These are phyloP conservation scores for Dioctria linearis DNA, from an alignment of 2,888 invertebrate species.

Conservation along the genomic window DNA sequence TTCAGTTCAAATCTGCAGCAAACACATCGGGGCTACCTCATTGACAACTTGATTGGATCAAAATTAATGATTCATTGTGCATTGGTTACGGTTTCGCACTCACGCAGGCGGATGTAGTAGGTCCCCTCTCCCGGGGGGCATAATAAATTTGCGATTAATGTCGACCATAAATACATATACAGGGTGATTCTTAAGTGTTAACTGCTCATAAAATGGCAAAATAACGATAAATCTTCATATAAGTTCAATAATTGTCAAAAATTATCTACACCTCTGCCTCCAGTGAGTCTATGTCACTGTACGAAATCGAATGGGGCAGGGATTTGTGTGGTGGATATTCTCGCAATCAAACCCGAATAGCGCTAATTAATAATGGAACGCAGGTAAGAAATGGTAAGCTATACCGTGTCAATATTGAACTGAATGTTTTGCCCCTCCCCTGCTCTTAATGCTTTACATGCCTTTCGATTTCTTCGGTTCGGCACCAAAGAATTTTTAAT, in stretches of 20 bases:
- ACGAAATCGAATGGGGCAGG: neutral
- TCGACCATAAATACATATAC: constrained; percentile 49
- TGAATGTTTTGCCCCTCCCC: neutral
- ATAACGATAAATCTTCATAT: constrained; percentile 57
- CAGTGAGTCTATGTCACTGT: neutral
- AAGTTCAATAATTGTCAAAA: constrained; percentile 58
- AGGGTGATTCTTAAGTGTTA: constrained; percentile 52
- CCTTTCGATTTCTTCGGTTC: no score
- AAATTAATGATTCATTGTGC: constrained; percentile 59
- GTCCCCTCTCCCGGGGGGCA: constrained; percentile 1
- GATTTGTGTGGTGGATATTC: constrained; percentile 2
- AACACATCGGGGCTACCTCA: constrained; percentile 43
- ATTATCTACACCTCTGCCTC: constrained; percentile 49
- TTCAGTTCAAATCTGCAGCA: constrained; percentile 12
- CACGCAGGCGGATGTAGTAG: constrained; percentile 34
- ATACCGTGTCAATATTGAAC: constrained; percentile 4
- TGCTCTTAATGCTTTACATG: no score
- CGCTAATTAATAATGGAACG: constrained; percentile 20
- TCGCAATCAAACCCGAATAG: constrained; percentile 15
- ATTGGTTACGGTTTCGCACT: constrained; percentile 39
- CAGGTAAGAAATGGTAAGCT: neutral
- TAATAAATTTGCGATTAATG: constrained; percentile 51
- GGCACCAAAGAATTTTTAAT: no score
- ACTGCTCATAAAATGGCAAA: constrained; percentile 53
- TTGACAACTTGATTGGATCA: constrained; percentile 60